Conservation (phyloP, 2,797 vertebrate genomes). For the Gymnothorax reevesii region DNA sequence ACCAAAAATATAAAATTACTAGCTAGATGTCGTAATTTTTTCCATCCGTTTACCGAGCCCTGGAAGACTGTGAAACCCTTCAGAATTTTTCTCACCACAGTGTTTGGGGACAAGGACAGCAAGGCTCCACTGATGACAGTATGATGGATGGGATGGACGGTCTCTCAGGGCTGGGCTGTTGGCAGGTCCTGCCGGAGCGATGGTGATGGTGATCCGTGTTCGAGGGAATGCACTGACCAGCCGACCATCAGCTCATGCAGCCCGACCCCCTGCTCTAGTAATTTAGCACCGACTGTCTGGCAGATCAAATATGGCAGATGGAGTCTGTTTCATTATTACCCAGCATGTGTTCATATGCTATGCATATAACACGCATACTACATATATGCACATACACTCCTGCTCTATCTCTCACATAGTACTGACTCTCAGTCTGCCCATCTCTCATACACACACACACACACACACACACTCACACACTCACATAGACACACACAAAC, state of each 20-base stretch:
- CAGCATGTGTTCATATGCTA: not conserved
- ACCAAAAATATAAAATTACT: too few relatives aligned
- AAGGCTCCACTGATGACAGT: constrained; percentile 12
- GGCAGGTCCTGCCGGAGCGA: constrained; percentile 9
- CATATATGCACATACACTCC: too few relatives aligned
- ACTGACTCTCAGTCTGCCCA: too few relatives aligned
- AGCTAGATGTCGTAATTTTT: too few relatives aligned
- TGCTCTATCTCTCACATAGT: too few relatives aligned
- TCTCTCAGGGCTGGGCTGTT: not conserved
- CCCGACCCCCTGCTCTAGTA: constrained; percentile 38
- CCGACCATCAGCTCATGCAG: constrained; percentile 41
- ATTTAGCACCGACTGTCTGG: constrained; percentile 44
- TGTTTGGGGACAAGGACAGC: not conserved
- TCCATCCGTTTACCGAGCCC: not conserved
- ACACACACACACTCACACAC: not conserved
- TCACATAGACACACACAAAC: too few relatives aligned
- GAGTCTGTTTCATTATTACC: not conserved
- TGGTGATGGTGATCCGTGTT: constrained; percentile 28
- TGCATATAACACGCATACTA: too few relatives aligned
- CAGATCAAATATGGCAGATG: constrained; percentile 26
- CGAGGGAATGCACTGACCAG: constrained; percentile 25
- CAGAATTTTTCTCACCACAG: not conserved
- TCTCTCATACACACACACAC: not conserved
- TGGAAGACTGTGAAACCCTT: not conserved
- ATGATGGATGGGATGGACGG: constrained; percentile 21